Base-by-base conservation (phyloP, 2,113 vertebrate species). In the Bucco capensis region DNA sequence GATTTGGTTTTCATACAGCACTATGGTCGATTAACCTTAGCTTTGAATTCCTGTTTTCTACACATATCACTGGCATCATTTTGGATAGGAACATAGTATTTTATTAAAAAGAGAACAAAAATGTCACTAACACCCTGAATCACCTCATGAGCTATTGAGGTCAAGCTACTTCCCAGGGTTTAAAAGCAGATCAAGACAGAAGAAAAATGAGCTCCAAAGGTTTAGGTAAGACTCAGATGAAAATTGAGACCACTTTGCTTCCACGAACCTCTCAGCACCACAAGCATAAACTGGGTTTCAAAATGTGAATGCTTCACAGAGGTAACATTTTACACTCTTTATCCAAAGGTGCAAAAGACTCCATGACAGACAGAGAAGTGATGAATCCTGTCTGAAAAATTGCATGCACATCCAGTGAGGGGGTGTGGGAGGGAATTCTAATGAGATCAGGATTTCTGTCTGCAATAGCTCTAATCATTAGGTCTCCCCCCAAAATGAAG, bases 401-500 rank as follows among this genome's bases (percentile, higher is more conserved):
- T 92, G 46, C 61, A 62, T 0, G 0, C 49, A 42, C 49, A 46
- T 49, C 65, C 54, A 62, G 16, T 12, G 42, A 83, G 81, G 47
- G 83, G 70, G 50, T 85, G 47, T 62, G 67, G 78, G 53, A 66
- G 23, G 47, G 85, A 95, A 94, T 95, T 60, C 70, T 90, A 82
- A 95, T 82, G 71, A 88, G 74, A 73, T 89, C 42, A 47, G 83
- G 71, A 73, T 89, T 86, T 88, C 76, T 93, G 58, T 79, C 62
- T 31, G 71, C 86, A 84, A 50, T 38, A 89, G 86, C 83, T 94
- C 92, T 95, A 90, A 93, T 92, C 85, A 86, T 51, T 69, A 78
- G 78, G 93, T 90, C 85, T 86, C 89, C 87, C 94, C 92, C 74
- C 2, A 87, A 79, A 94, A 92, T 28, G 71, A 79, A 85, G 72